Evolutionary conservation across 2,888 invertebrate species (phyloP).

Genomic region (Therioaphis trifolii): DNA sequence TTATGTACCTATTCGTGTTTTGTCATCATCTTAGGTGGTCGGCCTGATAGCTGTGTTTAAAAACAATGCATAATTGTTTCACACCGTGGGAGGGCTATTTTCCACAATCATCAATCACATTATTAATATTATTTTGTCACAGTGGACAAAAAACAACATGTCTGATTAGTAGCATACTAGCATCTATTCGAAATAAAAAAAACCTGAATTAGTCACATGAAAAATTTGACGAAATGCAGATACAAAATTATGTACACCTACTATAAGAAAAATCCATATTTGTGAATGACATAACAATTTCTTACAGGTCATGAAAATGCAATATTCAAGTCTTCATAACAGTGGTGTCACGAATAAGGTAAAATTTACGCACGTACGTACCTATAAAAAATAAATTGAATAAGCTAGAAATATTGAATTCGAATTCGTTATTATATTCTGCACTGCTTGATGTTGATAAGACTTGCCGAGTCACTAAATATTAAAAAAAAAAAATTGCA

Average conservation of each 20-base stretch:
- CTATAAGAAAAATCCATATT: not conserved
- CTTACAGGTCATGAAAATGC: too few species aligned
- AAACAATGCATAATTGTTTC: constrained; percentile 49
- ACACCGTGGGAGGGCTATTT: constrained; percentile 44
- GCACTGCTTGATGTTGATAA: too few species aligned
- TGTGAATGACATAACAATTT: not conserved
- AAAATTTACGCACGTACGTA: too few species aligned
- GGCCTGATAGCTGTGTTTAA: constrained; percentile 47
- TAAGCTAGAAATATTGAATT: too few species aligned
- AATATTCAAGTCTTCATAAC: not conserved
- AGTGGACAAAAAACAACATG: constrained; percentile 43
- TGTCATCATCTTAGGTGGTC: constrained; percentile 49
- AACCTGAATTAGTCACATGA: constrained; percentile 11
- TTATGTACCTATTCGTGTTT: not conserved
- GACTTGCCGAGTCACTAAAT: too few species aligned
- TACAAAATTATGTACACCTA: not conserved
- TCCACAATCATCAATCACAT: constrained; percentile 44
- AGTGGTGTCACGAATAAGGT: too few species aligned
- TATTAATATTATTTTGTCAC: constrained; percentile 39
- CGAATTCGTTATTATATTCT: too few species aligned
- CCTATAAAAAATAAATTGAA: too few species aligned
- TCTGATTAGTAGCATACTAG: constrained; percentile 35
- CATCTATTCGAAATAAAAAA: constrained; percentile 1
- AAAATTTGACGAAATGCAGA: not conserved
- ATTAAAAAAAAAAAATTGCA: too few species aligned